phyloP scores from a whole-genome alignment of 2,888 invertebrate genomes.

The Callinectes sapidus region DNA sequence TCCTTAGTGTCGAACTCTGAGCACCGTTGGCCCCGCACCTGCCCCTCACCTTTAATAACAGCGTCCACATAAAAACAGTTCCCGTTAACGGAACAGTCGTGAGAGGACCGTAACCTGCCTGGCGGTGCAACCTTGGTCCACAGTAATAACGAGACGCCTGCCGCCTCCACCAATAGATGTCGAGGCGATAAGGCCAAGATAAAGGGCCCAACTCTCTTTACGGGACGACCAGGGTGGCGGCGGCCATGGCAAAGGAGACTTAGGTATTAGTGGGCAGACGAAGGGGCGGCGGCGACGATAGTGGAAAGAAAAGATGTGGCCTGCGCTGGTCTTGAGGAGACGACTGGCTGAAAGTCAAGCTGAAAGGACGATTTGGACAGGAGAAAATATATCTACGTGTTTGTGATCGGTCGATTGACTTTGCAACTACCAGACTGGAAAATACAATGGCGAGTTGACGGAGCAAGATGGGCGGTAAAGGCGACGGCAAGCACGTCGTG shows the following conservation, averaged over 20 bases:
- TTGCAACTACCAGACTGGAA: neutral
- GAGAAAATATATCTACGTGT: neutral
- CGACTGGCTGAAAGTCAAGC: neutral
- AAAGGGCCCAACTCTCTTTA: slow-evolving; percentile 21
- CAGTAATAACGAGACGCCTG: slow-evolving; percentile 11
- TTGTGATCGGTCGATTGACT: slow-evolving; percentile 18
- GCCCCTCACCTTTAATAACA: neutral
- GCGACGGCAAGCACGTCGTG: neutral
- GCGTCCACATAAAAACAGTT: slow-evolving; percentile 21
- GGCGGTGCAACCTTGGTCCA: slow-evolving; percentile 21
- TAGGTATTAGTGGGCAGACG: slow-evolving; percentile 11
- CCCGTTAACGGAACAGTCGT: slow-evolving; percentile 1
- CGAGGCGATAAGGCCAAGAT: slow-evolving; percentile 21
- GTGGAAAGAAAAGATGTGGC: neutral
- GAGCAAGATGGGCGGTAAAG: neutral
- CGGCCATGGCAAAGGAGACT: neutral
- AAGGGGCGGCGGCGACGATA: neutral
- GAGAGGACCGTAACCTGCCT: slow-evolving; percentile 11
- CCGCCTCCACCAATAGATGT: slow-evolving; percentile 25
- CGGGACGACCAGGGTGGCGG: slow-evolving; percentile 23
- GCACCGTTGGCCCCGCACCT: neutral
- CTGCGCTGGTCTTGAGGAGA: neutral
- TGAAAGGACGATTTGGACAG: neutral
- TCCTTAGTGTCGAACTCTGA: neutral
- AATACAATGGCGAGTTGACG: neutral